These are phyloP conservation scores for Melinaea menophilus DNA, from an alignment of 2,888 invertebrate genomes.

Conservation along the genomic window DNA sequence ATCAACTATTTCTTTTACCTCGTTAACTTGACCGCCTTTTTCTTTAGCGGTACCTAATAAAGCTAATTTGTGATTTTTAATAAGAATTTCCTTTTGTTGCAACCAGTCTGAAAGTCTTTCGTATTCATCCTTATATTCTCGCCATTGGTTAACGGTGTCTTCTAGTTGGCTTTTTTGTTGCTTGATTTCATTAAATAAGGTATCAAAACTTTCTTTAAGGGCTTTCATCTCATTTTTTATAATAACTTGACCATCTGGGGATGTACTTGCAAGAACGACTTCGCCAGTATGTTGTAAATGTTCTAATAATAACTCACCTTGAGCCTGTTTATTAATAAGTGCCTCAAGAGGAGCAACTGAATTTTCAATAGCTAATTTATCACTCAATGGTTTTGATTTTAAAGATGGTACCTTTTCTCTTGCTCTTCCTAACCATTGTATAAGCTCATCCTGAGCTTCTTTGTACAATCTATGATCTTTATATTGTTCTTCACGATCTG, in stretches of 20 bases:
- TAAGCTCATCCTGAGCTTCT: constrained; percentile 93
- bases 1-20: constrained; percentile 86
- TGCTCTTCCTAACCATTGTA: constrained; percentile 91
- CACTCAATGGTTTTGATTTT: constrained; percentile 89
- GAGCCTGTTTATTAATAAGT: constrained; percentile 91
- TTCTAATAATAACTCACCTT: constrained; percentile 91
- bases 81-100: constrained; percentile 93
- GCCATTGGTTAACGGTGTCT: constrained; percentile 88
- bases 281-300: constrained; percentile 92
- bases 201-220: constrained; percentile 89
- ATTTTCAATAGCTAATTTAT: constrained; percentile 92
- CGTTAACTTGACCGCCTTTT: constrained; percentile 89
- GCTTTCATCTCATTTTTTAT: constrained; percentile 92
- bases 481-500: constrained; percentile 90
- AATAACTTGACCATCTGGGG: constrained; percentile 85
- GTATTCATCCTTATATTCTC: constrained; percentile 95
- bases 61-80: constrained; percentile 93
- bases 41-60: constrained; percentile 87
- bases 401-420: constrained; percentile 93
- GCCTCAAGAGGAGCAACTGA: constrained; percentile 92
- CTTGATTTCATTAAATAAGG: constrained; percentile 90
- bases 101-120: constrained; percentile 94
- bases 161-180: constrained; percentile 91
- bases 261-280: constrained; percentile 90
- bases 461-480: constrained; percentile 93